A percentile compares a stretch with the other conserved stretches of the same genome.
Conservation (phyloP, 2,888 invertebrate genomes). For the Lasioglossum lativentre region DNA sequence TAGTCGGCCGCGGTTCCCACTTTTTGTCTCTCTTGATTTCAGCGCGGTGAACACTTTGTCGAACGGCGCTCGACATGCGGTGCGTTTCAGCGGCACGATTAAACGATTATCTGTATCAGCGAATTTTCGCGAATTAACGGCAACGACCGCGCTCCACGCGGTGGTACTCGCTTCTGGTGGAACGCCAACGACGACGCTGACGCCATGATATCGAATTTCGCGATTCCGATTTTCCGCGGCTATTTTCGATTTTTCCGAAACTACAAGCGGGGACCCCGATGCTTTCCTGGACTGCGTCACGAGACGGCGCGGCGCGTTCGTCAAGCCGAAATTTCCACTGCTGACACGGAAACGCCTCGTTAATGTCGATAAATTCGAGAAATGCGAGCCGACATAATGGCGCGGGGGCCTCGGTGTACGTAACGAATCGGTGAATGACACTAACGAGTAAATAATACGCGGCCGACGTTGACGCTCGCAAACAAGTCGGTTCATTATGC, state of each 20-base stretch:
- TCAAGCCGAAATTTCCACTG: conserved; percentile 47
- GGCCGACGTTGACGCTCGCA: conserved; percentile 62
- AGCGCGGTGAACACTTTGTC: conserved; percentile 8
- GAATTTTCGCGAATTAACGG: conserved; percentile 66
- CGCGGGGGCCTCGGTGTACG: conserved; percentile 25
- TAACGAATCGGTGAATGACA: conserved; percentile 63
- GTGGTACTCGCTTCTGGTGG: conserved; percentile 35
- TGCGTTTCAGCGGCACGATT: conserved; percentile 39
- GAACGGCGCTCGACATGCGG: conserved; percentile 11
- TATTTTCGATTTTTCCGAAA: conserved; percentile 52
- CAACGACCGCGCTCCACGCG: neutral
- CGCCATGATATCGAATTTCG: conserved; percentile 35
- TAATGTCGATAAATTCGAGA: conserved; percentile 61
- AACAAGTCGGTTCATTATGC: conserved; percentile 71
- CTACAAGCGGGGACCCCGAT: neutral
- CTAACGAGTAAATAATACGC: conserved; percentile 72
- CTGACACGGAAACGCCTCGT: conserved; percentile 65
- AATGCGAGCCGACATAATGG: conserved; percentile 52
- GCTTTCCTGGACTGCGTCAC: neutral
- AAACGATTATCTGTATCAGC: conserved; percentile 66
- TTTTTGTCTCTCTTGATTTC: conserved; percentile 24
- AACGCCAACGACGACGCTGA: conserved; percentile 3
- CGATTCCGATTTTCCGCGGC: conserved; percentile 21
- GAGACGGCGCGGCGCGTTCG: neutral
- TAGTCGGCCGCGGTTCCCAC: neutral